Conservation (phyloP, 2,888 invertebrate species). For the Leptothorax acervorum region DNA sequence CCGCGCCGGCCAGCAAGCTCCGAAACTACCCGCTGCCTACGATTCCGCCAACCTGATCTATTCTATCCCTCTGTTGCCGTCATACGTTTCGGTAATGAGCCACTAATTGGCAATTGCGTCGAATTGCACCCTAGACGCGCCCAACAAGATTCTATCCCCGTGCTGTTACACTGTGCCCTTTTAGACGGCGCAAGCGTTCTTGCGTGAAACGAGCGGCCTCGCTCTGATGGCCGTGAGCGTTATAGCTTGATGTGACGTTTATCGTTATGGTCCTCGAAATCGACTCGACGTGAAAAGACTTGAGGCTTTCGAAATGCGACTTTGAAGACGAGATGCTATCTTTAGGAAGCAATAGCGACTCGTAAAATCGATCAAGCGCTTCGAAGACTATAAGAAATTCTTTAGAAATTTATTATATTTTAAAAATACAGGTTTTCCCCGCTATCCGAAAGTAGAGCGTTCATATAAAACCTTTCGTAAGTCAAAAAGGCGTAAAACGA, state of each 20-base stretch:
- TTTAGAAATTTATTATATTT: neutral
- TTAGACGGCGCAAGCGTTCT: conserved; percentile 6
- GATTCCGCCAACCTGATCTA: conserved; percentile 45
- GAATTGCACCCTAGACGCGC: conserved; percentile 48
- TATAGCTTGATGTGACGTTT: conserved; percentile 34
- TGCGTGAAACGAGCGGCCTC: conserved; percentile 38
- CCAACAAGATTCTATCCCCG: conserved; percentile 41
- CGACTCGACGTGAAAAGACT: neutral
- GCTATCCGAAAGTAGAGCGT: too few species aligned
- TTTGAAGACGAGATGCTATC: neutral
- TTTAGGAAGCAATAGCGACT: neutral
- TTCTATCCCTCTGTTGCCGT: conserved; percentile 40
- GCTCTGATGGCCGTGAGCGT: conserved; percentile 13
- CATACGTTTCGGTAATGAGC: conserved; percentile 69
- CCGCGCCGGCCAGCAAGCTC: conserved; percentile 17
- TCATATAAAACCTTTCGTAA: too few species aligned
- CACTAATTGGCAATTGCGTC: conserved; percentile 72
- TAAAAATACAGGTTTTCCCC: neutral
- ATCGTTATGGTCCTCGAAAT: conserved; percentile 3
- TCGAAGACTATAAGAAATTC: neutral
- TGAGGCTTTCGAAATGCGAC: neutral
- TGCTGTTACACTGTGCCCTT: conserved; percentile 33
- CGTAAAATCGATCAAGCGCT: neutral
- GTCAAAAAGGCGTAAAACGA: too few species aligned
- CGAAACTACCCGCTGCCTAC: conserved; percentile 41